phyloP scores from a whole-genome alignment of 2,888 invertebrate genomes.

The Cryptocephalus primarius region DNA sequence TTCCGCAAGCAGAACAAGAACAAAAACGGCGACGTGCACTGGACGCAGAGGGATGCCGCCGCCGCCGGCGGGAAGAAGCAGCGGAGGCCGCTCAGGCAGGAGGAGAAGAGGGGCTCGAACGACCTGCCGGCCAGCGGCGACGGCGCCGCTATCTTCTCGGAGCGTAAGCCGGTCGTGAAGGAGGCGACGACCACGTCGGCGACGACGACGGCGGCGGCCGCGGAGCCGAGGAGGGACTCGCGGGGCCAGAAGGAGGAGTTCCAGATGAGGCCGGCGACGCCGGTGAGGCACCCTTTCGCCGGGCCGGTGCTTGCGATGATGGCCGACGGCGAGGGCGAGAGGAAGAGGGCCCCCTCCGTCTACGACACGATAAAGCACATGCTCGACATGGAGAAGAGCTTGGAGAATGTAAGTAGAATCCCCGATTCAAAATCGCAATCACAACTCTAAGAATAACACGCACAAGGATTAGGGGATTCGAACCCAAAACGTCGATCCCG shows the following conservation, averaged over 20 bases:
- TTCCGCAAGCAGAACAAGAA: slow-evolving; percentile 10
- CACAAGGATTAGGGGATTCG: too few relatives aligned
- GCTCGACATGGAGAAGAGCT: slow-evolving; percentile 43
- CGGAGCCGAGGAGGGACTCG: slow-evolving; percentile 18
- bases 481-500: too few relatives aligned
- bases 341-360: slow-evolving; percentile 38
- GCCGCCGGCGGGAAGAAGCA: slow-evolving; percentile 1
- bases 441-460: too few relatives aligned
- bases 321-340: slow-evolving; percentile 24
- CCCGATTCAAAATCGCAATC: too few relatives aligned
- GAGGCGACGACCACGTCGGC: slow-evolving; percentile 19
- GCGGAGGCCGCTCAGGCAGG: slow-evolving; percentile 7
- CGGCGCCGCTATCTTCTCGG: slow-evolving; percentile 21
- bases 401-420: slow-evolving; percentile 44
- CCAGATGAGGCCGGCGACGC: slow-evolving; percentile 48
- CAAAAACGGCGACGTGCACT: slow-evolving; percentile 15
- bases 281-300: slow-evolving; percentile 42
- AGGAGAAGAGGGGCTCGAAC: slow-evolving; percentile 5
- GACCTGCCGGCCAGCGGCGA: slow-evolving; percentile 8
- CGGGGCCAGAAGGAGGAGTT: slow-evolving; percentile 55
- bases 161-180: slow-evolving; percentile 33
- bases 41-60: slow-evolving; percentile 14
- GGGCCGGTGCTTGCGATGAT: slow-evolving; percentile 43
- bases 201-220: slow-evolving; percentile 11
- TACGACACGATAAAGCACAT: slow-evolving; percentile 48